Conservation (phyloP, 2,888 invertebrate species). For the Leptogaster cylindrica region DNA sequence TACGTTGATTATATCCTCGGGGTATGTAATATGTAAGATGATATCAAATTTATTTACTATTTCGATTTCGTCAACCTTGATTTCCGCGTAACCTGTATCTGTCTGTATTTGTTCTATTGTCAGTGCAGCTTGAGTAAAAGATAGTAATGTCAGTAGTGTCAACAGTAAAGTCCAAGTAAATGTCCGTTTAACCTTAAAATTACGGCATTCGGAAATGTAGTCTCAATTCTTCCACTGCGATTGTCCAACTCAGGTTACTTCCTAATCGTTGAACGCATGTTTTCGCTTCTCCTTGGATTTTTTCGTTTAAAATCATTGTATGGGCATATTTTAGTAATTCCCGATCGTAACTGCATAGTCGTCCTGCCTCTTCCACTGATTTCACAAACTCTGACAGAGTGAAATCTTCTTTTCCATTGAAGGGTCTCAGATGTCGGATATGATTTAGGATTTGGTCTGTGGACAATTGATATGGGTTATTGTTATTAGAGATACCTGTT, state of each 20-base stretch:
- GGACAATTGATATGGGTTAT: no score
- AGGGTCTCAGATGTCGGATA: background rate
- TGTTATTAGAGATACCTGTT: no score
- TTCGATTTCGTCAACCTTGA: no score
- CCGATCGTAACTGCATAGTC: background rate
- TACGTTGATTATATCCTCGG: no score
- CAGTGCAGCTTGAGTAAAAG: no score
- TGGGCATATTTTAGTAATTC: background rate
- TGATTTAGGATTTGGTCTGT: background rate
- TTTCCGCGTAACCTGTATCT: no score
- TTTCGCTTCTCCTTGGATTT: constrained; percentile 26
- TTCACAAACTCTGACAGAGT: background rate
- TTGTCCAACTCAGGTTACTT: background rate
- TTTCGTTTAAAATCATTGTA: background rate
- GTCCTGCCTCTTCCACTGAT: background rate
- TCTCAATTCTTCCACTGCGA: background rate
- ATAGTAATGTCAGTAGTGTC: no score
- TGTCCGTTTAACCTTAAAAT: background rate
- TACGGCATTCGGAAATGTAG: constrained; percentile 10
- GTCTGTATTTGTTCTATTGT: no score
- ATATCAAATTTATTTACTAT: no score
- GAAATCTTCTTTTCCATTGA: background rate
- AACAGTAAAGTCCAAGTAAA: no score
- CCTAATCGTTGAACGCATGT: constrained; percentile 23
- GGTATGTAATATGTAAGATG: no score